These are phyloP conservation scores for Acanthosepion lycidas DNA, from an alignment of 2,888 invertebrate genomes.

Conservation along the genomic window DNA sequence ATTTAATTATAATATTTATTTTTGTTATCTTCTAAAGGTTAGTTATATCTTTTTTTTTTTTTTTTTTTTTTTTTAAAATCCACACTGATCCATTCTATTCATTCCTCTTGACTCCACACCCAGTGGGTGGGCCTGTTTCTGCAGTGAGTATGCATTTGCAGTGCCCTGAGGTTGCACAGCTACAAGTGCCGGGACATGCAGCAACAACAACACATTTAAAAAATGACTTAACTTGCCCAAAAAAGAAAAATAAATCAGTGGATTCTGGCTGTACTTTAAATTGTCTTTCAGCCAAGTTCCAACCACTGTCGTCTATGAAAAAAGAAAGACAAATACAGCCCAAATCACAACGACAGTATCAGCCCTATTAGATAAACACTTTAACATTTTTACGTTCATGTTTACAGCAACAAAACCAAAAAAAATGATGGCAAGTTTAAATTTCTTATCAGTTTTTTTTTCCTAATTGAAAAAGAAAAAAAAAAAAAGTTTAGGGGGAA, in stretches of 20 bases:
- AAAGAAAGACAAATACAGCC: not conserved
- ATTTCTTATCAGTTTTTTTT: too few species aligned
- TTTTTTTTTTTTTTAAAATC: not conserved
- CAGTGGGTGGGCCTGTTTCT: slow-evolving; percentile 36
- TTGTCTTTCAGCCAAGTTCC: not conserved
- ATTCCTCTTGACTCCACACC: too few species aligned
- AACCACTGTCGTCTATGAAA: not conserved
- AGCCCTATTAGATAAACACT: slow-evolving; percentile 1
- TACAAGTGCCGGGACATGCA: slow-evolving; percentile 45
- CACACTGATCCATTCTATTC: too few species aligned
- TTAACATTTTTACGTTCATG: not conserved
- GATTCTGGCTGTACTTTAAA: not conserved
- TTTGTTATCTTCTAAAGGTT: not conserved
- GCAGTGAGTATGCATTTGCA: slow-evolving; percentile 42
- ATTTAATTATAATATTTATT: not conserved
- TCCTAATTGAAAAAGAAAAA: too few species aligned
- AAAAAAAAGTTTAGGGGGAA: too few species aligned
- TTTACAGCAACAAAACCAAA: not conserved
- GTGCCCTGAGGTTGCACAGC: slow-evolving; percentile 44
- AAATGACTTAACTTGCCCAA: not conserved
- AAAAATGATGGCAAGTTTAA: not conserved
- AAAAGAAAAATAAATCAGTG: not conserved
- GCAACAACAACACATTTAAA: not conserved
- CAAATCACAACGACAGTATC: slow-evolving; percentile 42
- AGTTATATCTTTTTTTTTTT: not conserved